A percentile compares a stretch with the other conserved stretches of the same genome.
phyloP scores from a whole-genome alignment of 2,113 vertebrate genomes.

The Loxodonta africana region DNA sequence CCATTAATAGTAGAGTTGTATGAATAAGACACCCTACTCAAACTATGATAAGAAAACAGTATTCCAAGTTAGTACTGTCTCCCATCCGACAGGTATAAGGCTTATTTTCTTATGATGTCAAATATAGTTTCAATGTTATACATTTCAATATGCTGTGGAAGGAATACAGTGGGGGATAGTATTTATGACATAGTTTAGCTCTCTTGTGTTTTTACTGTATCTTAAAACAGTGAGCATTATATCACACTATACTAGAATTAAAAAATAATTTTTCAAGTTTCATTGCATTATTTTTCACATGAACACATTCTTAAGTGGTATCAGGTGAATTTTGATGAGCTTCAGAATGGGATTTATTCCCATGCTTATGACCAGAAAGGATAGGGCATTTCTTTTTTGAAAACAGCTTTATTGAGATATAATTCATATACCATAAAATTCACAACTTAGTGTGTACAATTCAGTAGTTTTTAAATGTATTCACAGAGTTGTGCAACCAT shows the following conservation, averaged over 20 bases:
- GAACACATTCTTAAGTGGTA: not conserved
- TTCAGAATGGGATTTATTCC: not conserved
- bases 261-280: not conserved
- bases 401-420: no score
- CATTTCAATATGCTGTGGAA: not conserved
- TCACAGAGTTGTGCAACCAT: no score
- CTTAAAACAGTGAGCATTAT: constrained; percentile 12
- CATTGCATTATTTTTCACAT: constrained; percentile 10
- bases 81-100: not conserved
- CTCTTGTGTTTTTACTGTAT: not conserved
- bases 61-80: not conserved
- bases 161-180: not conserved
- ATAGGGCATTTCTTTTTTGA: not conserved
- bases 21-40: not conserved
- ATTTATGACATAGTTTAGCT: not conserved
- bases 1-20: not conserved
- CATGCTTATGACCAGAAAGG: not conserved
- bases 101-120: not conserved
- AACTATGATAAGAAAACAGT: not conserved
- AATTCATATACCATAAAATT: no score
- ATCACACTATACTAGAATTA: not conserved
- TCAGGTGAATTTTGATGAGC: not conserved
- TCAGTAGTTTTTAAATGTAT: no score
- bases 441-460: no score
- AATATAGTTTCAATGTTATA: not conserved